phyloP scores from a whole-genome alignment of 2,888 invertebrate genomes.

The Thera obeliscata region DNA sequence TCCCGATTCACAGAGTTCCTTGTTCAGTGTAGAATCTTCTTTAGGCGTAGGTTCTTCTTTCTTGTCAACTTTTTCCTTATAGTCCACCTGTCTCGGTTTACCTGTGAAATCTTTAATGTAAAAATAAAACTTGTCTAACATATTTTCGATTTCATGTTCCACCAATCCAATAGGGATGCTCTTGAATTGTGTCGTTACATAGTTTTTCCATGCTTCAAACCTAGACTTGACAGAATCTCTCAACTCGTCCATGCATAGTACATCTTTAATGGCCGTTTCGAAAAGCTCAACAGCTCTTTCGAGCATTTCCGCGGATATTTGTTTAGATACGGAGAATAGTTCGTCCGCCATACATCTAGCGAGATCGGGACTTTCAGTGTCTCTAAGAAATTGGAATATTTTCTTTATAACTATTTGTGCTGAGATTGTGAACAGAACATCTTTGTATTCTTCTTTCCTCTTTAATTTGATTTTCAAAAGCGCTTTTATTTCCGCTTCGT shows the following conservation, averaged over 20 bases:
- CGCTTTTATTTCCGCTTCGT: slow-evolving; percentile 66
- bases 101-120: slow-evolving; percentile 69
- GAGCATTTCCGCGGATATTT: slow-evolving; percentile 66
- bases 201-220: slow-evolving; percentile 71
- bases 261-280: slow-evolving; percentile 73
- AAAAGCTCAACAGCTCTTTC: slow-evolving; percentile 66
- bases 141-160: slow-evolving; percentile 69
- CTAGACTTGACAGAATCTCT: slow-evolving; percentile 63
- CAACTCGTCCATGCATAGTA: slow-evolving; percentile 69
- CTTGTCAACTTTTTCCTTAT: slow-evolving; percentile 64
- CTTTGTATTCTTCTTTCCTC: slow-evolving; percentile 69
- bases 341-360: slow-evolving; percentile 67
- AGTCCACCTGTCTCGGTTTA: slow-evolving; percentile 58
- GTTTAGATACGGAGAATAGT: slow-evolving; percentile 56
- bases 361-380: slow-evolving; percentile 66
- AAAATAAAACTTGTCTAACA: slow-evolving; percentile 71
- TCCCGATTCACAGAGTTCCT: slow-evolving; percentile 48
- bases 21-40: slow-evolving; percentile 48
- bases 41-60: slow-evolving; percentile 52
- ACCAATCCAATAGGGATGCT: slow-evolving; percentile 67
- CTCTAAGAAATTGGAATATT: slow-evolving; percentile 72
- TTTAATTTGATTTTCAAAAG: slow-evolving; percentile 61
- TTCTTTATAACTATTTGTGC: slow-evolving; percentile 75
- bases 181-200: slow-evolving; percentile 66
- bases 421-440: slow-evolving; percentile 68